phyloP scores from a whole-genome alignment of 2,888 invertebrate genomes.

The Andrena minutula region DNA sequence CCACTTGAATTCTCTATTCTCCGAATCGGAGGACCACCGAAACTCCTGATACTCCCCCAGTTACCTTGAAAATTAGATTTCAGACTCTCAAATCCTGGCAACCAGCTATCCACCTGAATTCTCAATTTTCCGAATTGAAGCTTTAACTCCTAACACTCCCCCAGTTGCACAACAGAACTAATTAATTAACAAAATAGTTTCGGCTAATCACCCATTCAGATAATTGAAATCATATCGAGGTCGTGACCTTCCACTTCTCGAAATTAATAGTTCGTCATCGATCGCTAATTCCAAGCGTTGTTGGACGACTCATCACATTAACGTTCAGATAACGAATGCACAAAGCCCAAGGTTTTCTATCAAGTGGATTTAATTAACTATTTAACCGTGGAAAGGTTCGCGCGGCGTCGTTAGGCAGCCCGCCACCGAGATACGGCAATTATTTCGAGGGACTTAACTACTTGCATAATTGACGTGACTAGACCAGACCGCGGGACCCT shows the following conservation, averaged over 20 bases:
- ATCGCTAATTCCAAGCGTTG: neutral
- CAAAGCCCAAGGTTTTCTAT: slow-evolving; percentile 3
- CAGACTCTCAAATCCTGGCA: too few relatives aligned
- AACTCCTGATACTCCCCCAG: too few relatives aligned
- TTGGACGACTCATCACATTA: neutral
- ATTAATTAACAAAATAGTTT: too few relatives aligned
- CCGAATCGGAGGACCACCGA: neutral
- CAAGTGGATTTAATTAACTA: slow-evolving; percentile 10
- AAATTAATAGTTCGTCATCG: neutral
- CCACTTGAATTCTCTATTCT: neutral
- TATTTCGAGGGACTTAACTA: slow-evolving; percentile 18
- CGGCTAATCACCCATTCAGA: too few relatives aligned
- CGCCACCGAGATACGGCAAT: slow-evolving; percentile 32
- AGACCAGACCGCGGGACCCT: slow-evolving; percentile 31
- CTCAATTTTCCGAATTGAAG: too few relatives aligned
- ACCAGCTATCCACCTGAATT: too few relatives aligned
- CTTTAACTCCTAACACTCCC: too few relatives aligned
- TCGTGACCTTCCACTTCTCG: too few relatives aligned
- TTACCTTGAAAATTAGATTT: too few relatives aligned
- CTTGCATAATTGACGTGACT: slow-evolving; percentile 51
- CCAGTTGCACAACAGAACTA: too few relatives aligned
- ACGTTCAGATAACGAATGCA: neutral
- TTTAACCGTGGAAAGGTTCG: slow-evolving; percentile 5
- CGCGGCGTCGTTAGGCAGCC: slow-evolving; percentile 15
- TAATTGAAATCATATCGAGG: too few relatives aligned